A percentile compares a stretch with the other conserved stretches of the same genome.
These are phyloP conservation scores for Lapara coniferarum DNA, from an alignment of 2,888 invertebrate genomes.

Conservation along the genomic window DNA sequence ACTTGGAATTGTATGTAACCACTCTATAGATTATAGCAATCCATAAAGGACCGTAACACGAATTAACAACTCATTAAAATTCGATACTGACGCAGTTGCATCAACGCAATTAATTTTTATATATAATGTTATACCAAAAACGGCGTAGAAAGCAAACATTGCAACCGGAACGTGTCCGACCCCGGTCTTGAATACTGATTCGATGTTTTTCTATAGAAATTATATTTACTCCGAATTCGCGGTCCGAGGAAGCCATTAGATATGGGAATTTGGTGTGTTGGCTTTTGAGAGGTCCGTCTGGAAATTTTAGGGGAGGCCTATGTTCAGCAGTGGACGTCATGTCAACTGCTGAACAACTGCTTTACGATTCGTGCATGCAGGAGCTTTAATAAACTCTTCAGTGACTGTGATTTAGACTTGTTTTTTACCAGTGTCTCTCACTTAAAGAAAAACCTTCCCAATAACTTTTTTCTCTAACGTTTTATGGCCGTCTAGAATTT, in stretches of 20 bases:
- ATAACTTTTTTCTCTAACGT: no score
- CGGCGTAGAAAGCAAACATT: conserved; percentile 76
- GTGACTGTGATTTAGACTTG: no score
- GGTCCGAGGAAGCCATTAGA: background rate
- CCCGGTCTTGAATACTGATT: conserved; percentile 71
- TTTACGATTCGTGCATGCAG: no score
- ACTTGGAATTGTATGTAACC: background rate
- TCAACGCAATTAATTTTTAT: conserved; percentile 44
- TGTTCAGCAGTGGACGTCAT: no score
- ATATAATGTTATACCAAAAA: conserved; percentile 62
- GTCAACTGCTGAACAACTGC: no score
- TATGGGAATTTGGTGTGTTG: background rate
- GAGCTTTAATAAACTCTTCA: no score
- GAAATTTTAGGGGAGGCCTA: no score
- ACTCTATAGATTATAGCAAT: no score
- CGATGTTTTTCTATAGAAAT: conserved; percentile 49
- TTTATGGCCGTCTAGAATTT: no score
- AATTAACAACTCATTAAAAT: conserved; percentile 23
- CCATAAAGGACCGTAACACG: background rate
- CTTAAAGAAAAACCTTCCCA: no score
- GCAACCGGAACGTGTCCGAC: conserved; percentile 70
- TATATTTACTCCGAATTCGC: conserved; percentile 41
- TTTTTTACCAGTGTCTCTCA: no score
- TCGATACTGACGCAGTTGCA: conserved; percentile 20
- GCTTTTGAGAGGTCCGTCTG: no score